Evolutionary conservation across 2,113 vertebrate genomes (phyloP).

Genomic region (Sceloporus tristichus): DNA sequence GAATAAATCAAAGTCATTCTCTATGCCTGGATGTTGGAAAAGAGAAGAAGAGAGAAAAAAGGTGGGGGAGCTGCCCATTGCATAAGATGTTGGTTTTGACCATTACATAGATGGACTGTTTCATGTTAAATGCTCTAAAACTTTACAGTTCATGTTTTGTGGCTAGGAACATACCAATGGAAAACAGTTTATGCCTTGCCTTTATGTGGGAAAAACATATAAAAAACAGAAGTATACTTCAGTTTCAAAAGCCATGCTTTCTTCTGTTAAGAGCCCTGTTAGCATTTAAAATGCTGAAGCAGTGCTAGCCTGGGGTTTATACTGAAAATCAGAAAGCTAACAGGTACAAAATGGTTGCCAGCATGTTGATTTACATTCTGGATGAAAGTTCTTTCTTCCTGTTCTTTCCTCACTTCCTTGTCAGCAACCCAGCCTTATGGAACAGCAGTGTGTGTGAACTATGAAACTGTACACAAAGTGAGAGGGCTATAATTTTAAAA

Average conservation of each 20-base stretch:
- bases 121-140: conserved; percentile 58
- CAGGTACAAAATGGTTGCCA: conserved; percentile 56
- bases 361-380: conserved; percentile 59
- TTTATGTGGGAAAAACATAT: conserved; percentile 66
- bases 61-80: not conserved
- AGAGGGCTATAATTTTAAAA: not conserved
- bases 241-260: conserved; percentile 61
- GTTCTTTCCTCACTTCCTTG: conserved; percentile 5
- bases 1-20: not conserved
- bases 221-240: conserved; percentile 65
- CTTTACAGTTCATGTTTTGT: conserved; percentile 49
- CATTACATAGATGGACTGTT: conserved; percentile 50
- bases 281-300: conserved; percentile 61
- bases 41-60: not conserved
- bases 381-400: conserved; percentile 29
- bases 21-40: not conserved
- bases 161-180: conserved; percentile 54
- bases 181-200: conserved; percentile 56
- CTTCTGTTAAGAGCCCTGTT: conserved; percentile 55
- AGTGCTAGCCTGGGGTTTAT: conserved; percentile 59
- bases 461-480: conserved; percentile 33
- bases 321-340: conserved; percentile 59
- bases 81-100: conserved; percentile 21
- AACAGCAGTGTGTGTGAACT: conserved; percentile 17
- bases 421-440: not conserved